Conservation (phyloP, 2,113 vertebrate species). For the Equus przewalskii region DNA sequence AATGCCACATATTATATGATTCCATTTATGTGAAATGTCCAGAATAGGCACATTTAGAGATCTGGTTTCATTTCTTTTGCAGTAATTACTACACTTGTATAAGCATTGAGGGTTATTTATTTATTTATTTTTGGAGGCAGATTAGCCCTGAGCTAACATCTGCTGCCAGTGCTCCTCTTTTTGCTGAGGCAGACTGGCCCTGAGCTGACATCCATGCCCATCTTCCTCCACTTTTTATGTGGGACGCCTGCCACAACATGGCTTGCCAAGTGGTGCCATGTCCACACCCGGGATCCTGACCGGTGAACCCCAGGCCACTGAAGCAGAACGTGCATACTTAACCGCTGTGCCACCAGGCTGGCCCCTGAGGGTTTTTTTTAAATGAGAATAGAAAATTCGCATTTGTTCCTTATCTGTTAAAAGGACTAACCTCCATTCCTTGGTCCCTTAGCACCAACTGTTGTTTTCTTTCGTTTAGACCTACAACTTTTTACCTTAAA, state of each 20-base stretch:
- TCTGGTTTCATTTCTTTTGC: not conserved
- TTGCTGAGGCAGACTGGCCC: too few species aligned
- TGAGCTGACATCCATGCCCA: too few species aligned
- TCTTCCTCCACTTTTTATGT: too few species aligned
- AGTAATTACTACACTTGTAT: not conserved
- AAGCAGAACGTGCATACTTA: too few species aligned
- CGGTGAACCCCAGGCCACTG: too few species aligned
- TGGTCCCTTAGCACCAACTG: not conserved
- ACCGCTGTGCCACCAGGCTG: too few species aligned
- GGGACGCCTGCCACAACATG: too few species aligned
- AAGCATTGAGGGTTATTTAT: not conserved
- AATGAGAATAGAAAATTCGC: not conserved
- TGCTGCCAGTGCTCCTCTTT: too few species aligned
- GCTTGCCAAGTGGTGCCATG: too few species aligned
- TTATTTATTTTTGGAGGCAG: too few species aligned
- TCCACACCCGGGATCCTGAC: too few species aligned
- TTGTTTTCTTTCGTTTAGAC: not conserved
- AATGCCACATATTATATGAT: not conserved
- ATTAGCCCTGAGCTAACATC: too few species aligned
- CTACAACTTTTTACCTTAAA: not conserved
- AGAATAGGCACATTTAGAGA: not conserved
- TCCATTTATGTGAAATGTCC: not conserved
- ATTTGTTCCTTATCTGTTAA: not conserved
- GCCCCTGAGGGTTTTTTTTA: not conserved
- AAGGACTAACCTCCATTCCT: not conserved